phyloP scores from a whole-genome alignment of 1,140 invertebrate species.

The Metaphire vulgaris region DNA sequence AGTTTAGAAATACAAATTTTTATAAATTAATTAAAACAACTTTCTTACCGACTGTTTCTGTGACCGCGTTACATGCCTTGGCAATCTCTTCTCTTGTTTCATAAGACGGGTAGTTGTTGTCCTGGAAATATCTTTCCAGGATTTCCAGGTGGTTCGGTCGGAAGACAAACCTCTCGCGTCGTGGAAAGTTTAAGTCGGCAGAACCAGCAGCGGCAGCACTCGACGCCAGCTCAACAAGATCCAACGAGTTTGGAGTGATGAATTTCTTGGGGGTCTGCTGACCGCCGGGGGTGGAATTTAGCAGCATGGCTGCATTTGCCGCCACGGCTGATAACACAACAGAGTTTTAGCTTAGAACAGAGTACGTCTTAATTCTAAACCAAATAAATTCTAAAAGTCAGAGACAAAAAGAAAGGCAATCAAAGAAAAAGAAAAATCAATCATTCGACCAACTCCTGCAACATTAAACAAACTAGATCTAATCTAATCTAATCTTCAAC shows the following conservation, averaged over 20 bases:
- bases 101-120: slow-evolving; percentile 49
- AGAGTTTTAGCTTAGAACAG: too few relatives aligned
- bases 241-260: slow-evolving; percentile 15
- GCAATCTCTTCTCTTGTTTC: slow-evolving; percentile 49
- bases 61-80: slow-evolving; percentile 43
- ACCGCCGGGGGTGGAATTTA: slow-evolving; percentile 11
- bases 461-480: too few relatives aligned
- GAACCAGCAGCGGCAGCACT: neutral
- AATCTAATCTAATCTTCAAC: too few relatives aligned
- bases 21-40: too few relatives aligned
- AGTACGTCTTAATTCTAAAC: too few relatives aligned
- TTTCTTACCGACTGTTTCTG: slow-evolving; percentile 27
- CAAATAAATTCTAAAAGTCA: too few relatives aligned
- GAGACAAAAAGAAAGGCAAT: too few relatives aligned
- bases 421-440: too few relatives aligned
- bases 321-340: slow-evolving; percentile 13
- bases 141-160: slow-evolving; percentile 49
- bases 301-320: slow-evolving; percentile 16
- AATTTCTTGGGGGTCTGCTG: neutral
- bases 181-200: slow-evolving; percentile 28
- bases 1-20: too few relatives aligned
- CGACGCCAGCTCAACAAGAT: slow-evolving; percentile 8
- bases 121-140: slow-evolving; percentile 48
- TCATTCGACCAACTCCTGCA: too few relatives aligned
- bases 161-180: slow-evolving; percentile 51